Evolutionary conservation across 2,888 invertebrate genomes (phyloP).

Genomic region (Rugalucina vietnamica): DNA sequence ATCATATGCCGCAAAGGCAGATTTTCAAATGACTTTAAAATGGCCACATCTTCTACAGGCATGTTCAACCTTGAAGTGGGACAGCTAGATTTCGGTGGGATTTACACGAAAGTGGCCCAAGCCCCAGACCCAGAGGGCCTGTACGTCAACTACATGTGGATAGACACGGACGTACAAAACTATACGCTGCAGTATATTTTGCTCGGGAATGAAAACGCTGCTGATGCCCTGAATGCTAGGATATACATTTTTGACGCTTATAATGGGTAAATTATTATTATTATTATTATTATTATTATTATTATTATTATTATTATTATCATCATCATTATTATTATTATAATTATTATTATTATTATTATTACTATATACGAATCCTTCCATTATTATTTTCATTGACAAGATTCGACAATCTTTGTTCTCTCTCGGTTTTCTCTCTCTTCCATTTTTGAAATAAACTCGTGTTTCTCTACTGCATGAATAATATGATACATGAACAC

Average conservation of each 20-base stretch:
- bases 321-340: no score
- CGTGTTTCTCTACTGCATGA: no score
- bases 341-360: no score
- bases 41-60: background rate
- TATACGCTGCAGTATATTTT: constrained; percentile 57
- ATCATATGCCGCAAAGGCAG: constrained; percentile 9
- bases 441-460: no score
- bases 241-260: constrained; percentile 62
- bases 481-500: no score
- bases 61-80: constrained; percentile 47
- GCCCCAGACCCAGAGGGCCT: constrained; percentile 56
- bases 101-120: constrained; percentile 34
- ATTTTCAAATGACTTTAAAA: no score
- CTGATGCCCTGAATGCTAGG: constrained; percentile 62
- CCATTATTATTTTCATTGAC: no score
- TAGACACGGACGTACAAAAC: constrained; percentile 61
- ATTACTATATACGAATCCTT: no score
- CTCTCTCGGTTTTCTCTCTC: no score
- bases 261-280: constrained; percentile 49
- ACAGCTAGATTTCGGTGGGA: constrained; percentile 45
- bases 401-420: no score
- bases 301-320: no score
- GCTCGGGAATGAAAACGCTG: constrained; percentile 70
- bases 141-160: constrained; percentile 70
- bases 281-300: no score